Evolutionary conservation across 2,888 invertebrate genomes (phyloP).

Genomic region (Andricus curvator): DNA sequence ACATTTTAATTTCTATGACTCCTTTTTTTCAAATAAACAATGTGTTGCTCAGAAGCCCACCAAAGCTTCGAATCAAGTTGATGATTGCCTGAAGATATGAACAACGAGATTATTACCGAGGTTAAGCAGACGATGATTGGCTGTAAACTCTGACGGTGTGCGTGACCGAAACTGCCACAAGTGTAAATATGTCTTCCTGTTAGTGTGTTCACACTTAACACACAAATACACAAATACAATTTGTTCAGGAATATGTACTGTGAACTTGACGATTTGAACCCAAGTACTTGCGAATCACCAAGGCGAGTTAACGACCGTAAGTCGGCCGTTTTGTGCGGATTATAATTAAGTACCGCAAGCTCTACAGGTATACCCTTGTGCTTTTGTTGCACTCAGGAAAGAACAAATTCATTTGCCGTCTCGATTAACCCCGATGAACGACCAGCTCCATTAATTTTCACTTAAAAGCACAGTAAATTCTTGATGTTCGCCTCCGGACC

Average conservation of each 20-base stretch:
- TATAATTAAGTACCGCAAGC: conserved; percentile 3
- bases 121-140: conserved; percentile 61
- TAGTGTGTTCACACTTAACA: neutral
- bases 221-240: neutral
- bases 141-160: conserved; percentile 58
- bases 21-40: neutral
- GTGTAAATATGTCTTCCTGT: neutral
- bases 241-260: neutral
- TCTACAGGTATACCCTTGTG: conserved; percentile 1
- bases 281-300: conserved; percentile 2
- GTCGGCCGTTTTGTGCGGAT: conserved; percentile 2
- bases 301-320: neutral
- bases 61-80: neutral
- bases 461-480: conserved; percentile 42
- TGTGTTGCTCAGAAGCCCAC: neutral
- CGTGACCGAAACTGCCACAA: neutral
- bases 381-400: conserved; percentile 7
- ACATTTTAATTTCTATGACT: neutral
- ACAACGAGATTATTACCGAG: conserved; percentile 65
- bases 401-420: conserved; percentile 46
- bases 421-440: conserved; percentile 14
- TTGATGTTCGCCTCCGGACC: conserved; percentile 32
- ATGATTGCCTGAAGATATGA: conserved; percentile 48
- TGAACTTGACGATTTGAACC: neutral
- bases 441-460: conserved; percentile 50